Percentiles rank a stretch among this genome's conserved stretches.
These are phyloP conservation scores for Caenorhabditis macrosperma DNA, from an alignment of 2,888 invertebrate species.

Conservation along the genomic window DNA sequence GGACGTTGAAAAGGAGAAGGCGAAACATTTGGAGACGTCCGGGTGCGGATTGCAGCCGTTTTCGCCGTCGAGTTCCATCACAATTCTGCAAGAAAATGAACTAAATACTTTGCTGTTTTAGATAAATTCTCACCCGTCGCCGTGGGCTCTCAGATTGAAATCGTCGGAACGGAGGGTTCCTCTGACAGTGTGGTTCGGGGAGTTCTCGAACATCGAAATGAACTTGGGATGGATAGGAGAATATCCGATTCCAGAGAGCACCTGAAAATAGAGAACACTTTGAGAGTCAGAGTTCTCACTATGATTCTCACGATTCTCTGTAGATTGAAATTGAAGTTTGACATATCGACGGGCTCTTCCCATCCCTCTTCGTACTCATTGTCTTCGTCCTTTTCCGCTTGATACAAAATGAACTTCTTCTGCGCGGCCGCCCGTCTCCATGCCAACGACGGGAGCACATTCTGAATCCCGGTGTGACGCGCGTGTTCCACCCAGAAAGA, in stretches of 20 bases:
- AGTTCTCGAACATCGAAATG: not conserved
- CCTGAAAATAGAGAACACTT: conserved; percentile 12
- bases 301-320: conserved; percentile 16
- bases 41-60: conserved; percentile 22
- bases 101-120: too few species aligned
- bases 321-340: conserved; percentile 20
- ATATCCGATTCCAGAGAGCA: conserved; percentile 3
- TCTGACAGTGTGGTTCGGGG: not conserved
- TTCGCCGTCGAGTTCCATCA: conserved; percentile 3
- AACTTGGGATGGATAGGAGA: not conserved
- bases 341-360: conserved; percentile 2
- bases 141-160: not conserved
- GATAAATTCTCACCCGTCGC: conserved; percentile 20
- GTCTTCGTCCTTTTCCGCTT: not conserved
- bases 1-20: conserved; percentile 18
- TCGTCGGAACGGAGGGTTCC: conserved; percentile 11
- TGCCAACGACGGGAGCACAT: conserved; percentile 23
- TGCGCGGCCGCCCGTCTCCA: conserved; percentile 29
- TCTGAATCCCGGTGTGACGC: not conserved
- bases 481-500: conserved; percentile 44
- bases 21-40: conserved; percentile 24
- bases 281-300: not conserved
- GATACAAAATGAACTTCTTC: conserved; percentile 41
- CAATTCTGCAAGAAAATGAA: conserved; percentile 39
- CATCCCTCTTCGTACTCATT: too few species aligned